Evolutionary conservation across 2,113 vertebrate genomes (phyloP).

Genomic region (Menidia beryllina): DNA sequence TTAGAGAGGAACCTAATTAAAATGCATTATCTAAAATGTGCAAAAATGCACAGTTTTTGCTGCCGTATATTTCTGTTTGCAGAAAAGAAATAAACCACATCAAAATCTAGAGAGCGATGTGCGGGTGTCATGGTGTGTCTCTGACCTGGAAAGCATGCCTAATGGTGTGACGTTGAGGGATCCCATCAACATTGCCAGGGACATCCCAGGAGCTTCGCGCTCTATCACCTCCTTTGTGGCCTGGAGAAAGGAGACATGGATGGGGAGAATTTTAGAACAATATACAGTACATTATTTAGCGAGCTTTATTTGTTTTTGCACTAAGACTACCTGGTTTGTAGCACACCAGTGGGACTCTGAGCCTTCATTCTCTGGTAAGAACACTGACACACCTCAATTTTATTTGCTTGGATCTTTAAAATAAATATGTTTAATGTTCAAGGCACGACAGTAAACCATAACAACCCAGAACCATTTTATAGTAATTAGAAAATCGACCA

Average conservation of each 20-base stretch:
- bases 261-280: slow-evolving; percentile 23
- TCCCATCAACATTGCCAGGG: slow-evolving; percentile 99
- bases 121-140: neutral
- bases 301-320: neutral
- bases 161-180: slow-evolving; percentile 98
- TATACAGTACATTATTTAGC: neutral
- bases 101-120: neutral
- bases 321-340: neutral
- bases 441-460: neutral
- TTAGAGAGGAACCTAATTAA: neutral
- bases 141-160: slow-evolving; percentile 99
- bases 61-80: too few species aligned
- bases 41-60: neutral
- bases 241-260: slow-evolving; percentile 74
- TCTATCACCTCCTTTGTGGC: slow-evolving; percentile 99
- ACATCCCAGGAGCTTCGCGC: slow-evolving; percentile 98
- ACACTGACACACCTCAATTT: neutral
- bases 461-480: too few species aligned
- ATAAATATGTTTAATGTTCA: neutral
- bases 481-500: too few species aligned
- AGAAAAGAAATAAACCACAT: neutral
- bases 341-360: neutral
- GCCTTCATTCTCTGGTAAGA: neutral
- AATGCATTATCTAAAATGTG: neutral
- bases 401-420: neutral